Evolutionary conservation across 1,140 invertebrate genomes (phyloP).

Genomic region (Ceratosolen fusciceps): DNA sequence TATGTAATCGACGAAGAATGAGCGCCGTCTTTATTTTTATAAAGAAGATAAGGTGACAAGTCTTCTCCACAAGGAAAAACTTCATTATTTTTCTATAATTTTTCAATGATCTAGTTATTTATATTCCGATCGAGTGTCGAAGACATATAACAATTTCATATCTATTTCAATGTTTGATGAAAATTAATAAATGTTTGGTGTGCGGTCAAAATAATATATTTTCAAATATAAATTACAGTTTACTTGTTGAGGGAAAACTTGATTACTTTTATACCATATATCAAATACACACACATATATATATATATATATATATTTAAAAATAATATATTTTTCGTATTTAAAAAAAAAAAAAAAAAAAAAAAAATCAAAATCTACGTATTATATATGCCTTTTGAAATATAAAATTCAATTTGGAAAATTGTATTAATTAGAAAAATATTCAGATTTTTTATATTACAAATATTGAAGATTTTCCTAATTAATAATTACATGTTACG

Average conservation of each 20-base stretch:
- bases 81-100: not conserved
- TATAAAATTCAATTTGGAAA: not conserved
- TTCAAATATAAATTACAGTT: not conserved
- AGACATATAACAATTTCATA: not conserved
- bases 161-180: not conserved
- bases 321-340: too few relatives aligned
- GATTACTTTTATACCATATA: too few relatives aligned
- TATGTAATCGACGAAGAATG: constrained; percentile 13
- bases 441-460: too few relatives aligned
- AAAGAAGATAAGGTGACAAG: too few relatives aligned
- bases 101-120: not conserved
- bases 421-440: too few relatives aligned
- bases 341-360: too few relatives aligned
- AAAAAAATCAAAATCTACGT: not conserved
- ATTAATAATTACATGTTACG: too few relatives aligned
- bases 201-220: not conserved
- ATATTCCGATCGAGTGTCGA: not conserved
- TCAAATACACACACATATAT: too few relatives aligned
- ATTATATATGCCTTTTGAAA: not conserved
- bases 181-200: not conserved
- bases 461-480: too few relatives aligned
- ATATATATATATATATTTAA: too few relatives aligned
- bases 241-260: not conserved
- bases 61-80: not conserved
- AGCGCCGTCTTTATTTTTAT: not conserved